Percentiles rank a stretch among this genome's conserved stretches.
phyloP scores from a whole-genome alignment of 92 coral and sea anemone species.

The Heliopora coerulea region DNA sequence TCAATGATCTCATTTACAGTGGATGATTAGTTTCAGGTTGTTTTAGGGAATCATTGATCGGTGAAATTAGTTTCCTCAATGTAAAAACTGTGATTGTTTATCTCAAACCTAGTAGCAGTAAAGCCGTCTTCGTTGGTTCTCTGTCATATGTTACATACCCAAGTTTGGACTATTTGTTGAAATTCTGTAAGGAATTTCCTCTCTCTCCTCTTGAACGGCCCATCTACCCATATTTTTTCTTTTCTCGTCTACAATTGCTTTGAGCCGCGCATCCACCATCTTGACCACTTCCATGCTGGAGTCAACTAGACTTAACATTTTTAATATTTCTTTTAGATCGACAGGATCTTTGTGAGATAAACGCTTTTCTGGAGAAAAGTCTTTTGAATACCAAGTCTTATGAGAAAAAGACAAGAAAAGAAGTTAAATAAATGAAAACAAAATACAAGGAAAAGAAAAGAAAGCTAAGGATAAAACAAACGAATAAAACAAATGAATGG shows the following conservation, averaged over 20 bases:
- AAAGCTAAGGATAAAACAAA: too few relatives aligned
- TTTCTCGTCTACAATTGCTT: constrained; percentile 66
- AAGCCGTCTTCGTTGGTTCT: too few relatives aligned
- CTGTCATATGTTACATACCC: too few relatives aligned
- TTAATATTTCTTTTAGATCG: not conserved
- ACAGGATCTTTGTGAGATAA: not conserved
- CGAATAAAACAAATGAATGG: too few relatives aligned
- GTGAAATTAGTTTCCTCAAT: too few relatives aligned
- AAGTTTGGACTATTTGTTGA: not conserved
- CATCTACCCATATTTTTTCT: constrained; percentile 92
- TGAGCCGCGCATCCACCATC: constrained; percentile 19
- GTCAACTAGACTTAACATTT: constrained; percentile 14
- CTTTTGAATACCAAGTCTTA: constrained; percentile 24
- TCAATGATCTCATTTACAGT: too few relatives aligned
- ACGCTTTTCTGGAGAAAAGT: not conserved
- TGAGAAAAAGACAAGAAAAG: not conserved
- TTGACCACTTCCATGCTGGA: constrained; percentile 34
- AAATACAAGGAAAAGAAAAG: too few relatives aligned
- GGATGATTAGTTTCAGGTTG: too few relatives aligned
- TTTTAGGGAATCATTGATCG: too few relatives aligned
- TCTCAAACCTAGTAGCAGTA: too few relatives aligned
- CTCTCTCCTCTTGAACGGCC: constrained; percentile 24
- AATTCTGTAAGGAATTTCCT: constrained; percentile 20
- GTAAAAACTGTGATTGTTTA: too few relatives aligned
- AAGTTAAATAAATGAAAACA: too few relatives aligned